Conservation (phyloP, 2,888 invertebrate genomes). For the Saturnia japonica region DNA sequence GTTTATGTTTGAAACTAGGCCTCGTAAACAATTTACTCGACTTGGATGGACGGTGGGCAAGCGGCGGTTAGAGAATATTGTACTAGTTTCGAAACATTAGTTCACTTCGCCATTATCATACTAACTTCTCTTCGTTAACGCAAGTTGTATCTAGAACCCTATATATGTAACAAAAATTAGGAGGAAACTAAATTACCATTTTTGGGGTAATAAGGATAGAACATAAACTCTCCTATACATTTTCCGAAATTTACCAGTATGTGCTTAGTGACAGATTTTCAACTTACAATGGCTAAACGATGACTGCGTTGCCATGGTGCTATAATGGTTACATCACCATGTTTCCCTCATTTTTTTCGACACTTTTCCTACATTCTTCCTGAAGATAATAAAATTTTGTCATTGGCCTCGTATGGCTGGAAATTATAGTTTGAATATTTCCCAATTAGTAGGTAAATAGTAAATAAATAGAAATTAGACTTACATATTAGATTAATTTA, state of each 20-base stretch:
- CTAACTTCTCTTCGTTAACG: conserved; percentile 13
- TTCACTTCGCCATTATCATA: conserved; percentile 20
- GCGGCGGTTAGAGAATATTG: conserved; percentile 38
- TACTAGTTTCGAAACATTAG: conserved; percentile 33
- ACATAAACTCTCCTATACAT: too few relatives aligned
- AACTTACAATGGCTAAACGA: too few relatives aligned
- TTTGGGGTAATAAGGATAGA: too few relatives aligned
- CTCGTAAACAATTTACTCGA: conserved; percentile 66
- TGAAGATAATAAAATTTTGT: neutral
- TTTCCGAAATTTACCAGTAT: too few relatives aligned
- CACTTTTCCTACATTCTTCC: too few relatives aligned
- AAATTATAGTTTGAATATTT: neutral
- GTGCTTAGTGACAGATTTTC: too few relatives aligned
- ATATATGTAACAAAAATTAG: neutral
- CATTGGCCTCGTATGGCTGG: neutral
- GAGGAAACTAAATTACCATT: too few relatives aligned
- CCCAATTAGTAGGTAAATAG: neutral
- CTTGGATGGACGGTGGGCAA: conserved; percentile 44
- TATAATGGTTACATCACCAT: too few relatives aligned
- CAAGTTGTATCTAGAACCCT: conserved; percentile 8
- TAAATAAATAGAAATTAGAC: too few relatives aligned
- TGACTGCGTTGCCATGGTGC: too few relatives aligned
- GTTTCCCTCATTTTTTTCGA: too few relatives aligned
- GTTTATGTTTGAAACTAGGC: conserved; percentile 67
- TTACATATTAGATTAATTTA: neutral